Evolutionary conservation across 2,797 vertebrate genomes (phyloP), one percentile per base, ranked within the genome.

Genomic region (Micrastur ruficollis): DNA sequence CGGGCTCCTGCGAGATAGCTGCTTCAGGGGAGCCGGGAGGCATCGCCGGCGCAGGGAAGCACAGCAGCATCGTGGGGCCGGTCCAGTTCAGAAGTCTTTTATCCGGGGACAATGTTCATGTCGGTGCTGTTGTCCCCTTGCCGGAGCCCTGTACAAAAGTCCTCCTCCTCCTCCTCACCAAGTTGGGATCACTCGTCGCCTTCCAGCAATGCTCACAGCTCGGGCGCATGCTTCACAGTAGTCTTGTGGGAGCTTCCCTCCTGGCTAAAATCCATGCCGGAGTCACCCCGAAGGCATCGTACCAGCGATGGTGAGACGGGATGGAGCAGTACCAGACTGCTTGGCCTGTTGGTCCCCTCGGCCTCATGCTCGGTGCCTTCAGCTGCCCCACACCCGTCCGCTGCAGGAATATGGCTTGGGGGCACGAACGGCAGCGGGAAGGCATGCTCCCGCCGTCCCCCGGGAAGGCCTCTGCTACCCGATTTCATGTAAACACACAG

Each of bases 401-500:
- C 29, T 67, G 67, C 93, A 58, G 89, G 94, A 86, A 88, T 5
- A 18, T 4, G 42, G 95, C 94, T 95, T 52, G 88, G 44, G 84
- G 95, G 68, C 95, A 82, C 6, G 8, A 11, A 63, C 6, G 13
- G 84, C 75, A 70, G 68, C 72, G 18, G 63, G 67, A 92, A 94
- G 74, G 75, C 74, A 61, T 21, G 50, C 89, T 94, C 95, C 82
- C 46, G 4, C 95, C 73, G 1, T 36, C 84, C 93, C 93, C 89
- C 38, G 5, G 81, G 65, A 76, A 91, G 94, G 91, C 86, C 55
- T 94, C 91, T 67, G 19, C 93, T 27, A 12, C 94, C 82, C 63
- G 2, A 55, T 76, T 92, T 49, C 84, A 82, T 95, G 95, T 97
- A 97, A 98, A 98, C 72, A 76, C 90, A 50, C 92, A 96, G 96